phyloP scores from a whole-genome alignment of 2,888 invertebrate species.

The Latrodectus elegans region DNA sequence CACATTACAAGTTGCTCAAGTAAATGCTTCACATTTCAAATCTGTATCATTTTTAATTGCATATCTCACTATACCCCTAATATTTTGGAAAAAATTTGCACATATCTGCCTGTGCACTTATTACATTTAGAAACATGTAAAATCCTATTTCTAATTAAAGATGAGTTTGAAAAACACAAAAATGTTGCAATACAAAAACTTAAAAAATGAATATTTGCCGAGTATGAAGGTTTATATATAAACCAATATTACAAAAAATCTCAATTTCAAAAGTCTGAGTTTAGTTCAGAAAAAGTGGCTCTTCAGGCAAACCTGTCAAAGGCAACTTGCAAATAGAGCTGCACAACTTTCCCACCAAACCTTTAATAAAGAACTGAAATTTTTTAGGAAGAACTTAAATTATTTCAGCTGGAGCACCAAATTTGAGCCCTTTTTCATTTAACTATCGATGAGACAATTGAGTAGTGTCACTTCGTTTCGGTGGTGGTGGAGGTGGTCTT shows the following conservation, averaged over 20 bases:
- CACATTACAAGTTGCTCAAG: too few relatives aligned
- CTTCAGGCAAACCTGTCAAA: neutral
- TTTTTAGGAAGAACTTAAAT: conserved; percentile 52
- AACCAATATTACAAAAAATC: conserved; percentile 55
- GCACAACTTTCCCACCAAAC: neutral
- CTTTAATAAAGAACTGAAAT: conserved; percentile 14
- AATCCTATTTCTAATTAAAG: conserved; percentile 3
- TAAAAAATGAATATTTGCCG: conserved; percentile 25
- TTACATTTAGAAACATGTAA: conserved; percentile 27
- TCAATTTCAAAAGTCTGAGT: neutral
- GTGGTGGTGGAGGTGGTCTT: conserved; percentile 91
- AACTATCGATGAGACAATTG: conserved; percentile 77
- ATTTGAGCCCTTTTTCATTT: conserved; percentile 40
- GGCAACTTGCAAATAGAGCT: conserved; percentile 2
- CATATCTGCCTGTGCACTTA: neutral
- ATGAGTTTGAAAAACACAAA: conserved; percentile 45
- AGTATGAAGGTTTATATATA: conserved; percentile 27
- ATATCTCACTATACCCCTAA: neutral
- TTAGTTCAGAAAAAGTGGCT: neutral
- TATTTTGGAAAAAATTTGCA: neutral
- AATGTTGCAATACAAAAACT: conserved; percentile 53
- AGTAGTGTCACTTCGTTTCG: conserved; percentile 91
- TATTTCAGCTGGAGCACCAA: conserved; percentile 47
- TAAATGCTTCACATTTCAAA: too few relatives aligned
- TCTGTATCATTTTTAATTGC: neutral